These are phyloP conservation scores for Hormaphis cornu DNA, from an alignment of 1,140 invertebrate genomes.

Conservation along the genomic window DNA sequence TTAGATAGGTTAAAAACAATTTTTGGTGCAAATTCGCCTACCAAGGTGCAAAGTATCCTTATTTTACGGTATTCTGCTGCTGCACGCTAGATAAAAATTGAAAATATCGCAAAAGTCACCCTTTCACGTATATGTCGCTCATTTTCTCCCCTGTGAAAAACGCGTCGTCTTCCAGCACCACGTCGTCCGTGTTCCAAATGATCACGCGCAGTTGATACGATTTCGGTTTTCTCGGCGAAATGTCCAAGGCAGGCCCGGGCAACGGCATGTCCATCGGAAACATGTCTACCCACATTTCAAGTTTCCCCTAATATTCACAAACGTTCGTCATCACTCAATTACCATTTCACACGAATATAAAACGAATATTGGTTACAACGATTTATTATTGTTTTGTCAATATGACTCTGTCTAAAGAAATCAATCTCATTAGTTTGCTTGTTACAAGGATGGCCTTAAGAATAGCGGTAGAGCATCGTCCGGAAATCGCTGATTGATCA, in stretches of 20 bases:
- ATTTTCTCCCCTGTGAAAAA: constrained; percentile 90
- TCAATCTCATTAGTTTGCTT: no score
- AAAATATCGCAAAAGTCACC: constrained; percentile 47
- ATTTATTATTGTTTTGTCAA: not conserved
- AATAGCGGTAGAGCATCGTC: no score
- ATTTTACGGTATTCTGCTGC: no score
- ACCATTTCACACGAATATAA: not conserved
- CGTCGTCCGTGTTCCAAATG: constrained; percentile 88
- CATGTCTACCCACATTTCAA: constrained; percentile 92
- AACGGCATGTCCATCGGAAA: constrained; percentile 86
- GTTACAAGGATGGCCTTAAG: no score
- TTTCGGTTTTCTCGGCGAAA: constrained; percentile 77
- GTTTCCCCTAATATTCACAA: constrained; percentile 53
- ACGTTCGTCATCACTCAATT: not conserved
- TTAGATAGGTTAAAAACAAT: no score
- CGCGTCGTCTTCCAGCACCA: constrained; percentile 80
- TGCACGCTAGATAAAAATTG: no score
- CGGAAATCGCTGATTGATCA: no score
- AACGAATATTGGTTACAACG: not conserved
- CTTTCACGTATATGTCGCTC: constrained; percentile 91
- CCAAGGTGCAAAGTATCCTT: no score
- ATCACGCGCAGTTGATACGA: constrained; percentile 78
- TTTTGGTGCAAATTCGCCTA: no score
- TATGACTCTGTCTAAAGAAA: no score
- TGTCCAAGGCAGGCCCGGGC: constrained; percentile 69